phyloP scores from a whole-genome alignment of 2,888 invertebrate genomes.

The Dermolepida albohirtum region DNA sequence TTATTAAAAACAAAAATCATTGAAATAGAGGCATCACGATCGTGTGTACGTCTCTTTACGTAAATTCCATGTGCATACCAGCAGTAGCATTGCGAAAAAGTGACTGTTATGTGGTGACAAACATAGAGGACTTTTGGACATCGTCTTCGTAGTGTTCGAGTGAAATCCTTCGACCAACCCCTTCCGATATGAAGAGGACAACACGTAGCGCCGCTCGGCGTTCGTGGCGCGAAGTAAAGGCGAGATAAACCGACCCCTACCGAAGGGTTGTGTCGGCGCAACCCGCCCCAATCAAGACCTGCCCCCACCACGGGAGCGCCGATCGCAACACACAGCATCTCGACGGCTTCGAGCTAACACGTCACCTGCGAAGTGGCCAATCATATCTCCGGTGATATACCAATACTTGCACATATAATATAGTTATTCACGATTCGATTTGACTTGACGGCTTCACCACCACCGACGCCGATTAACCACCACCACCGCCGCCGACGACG shows the following conservation, averaged over 20 bases:
- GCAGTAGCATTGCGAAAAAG: no score
- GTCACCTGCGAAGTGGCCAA: constrained; percentile 57
- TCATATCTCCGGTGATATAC: constrained; percentile 50
- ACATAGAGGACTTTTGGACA: constrained; percentile 4
- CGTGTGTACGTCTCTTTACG: no score
- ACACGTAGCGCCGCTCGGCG: constrained; percentile 53
- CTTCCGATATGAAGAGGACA: constrained; percentile 44
- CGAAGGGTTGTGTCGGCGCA: constrained; percentile 64
- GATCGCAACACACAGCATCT: constrained; percentile 64
- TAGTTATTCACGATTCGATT: constrained; percentile 42
- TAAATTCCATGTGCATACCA: no score
- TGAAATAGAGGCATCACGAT: no score
- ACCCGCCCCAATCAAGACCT: constrained; percentile 59
- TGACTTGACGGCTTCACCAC: constrained; percentile 12
- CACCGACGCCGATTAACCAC: background rate
- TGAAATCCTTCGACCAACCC: constrained; percentile 3
- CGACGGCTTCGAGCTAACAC: constrained; percentile 65
- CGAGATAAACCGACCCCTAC: constrained; percentile 59
- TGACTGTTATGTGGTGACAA: no score
- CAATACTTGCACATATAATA: constrained; percentile 42
- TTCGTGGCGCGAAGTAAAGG: constrained; percentile 50
- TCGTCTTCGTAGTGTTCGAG: background rate
- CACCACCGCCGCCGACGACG: background rate
- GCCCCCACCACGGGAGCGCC: constrained; percentile 63
- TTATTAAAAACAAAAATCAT: no score